A percentile compares a stretch with the other conserved stretches of the same genome.
Conservation (phyloP, 2,888 invertebrate species). For the Zelleria hepariella region DNA sequence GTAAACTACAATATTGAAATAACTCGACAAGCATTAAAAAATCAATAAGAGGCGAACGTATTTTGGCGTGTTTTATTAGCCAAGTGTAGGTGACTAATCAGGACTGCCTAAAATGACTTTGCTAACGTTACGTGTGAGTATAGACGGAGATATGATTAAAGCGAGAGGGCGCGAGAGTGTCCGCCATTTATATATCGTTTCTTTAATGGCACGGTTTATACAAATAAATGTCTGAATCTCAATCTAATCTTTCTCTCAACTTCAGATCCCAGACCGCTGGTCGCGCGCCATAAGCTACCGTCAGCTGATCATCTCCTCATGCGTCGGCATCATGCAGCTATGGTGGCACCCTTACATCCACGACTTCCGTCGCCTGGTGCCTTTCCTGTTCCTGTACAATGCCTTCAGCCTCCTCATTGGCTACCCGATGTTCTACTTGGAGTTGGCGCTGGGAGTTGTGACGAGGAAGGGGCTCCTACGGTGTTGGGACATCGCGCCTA, state of each 20-base stretch:
- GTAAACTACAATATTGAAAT: too few species aligned
- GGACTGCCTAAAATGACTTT: too few species aligned
- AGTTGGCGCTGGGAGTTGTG: slow-evolving; percentile 51
- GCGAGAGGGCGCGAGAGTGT: too few species aligned
- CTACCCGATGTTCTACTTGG: slow-evolving; percentile 55
- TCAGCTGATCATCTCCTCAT: slow-evolving; percentile 50
- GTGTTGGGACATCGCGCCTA: slow-evolving; percentile 58
- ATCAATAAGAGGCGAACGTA: too few species aligned
- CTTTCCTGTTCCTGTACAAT: slow-evolving; percentile 56
- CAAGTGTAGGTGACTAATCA: too few species aligned
- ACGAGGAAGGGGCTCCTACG: slow-evolving; percentile 53
- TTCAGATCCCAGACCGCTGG: slow-evolving; percentile 54
- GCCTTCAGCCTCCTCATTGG: slow-evolving; percentile 50
- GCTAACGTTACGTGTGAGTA: too few species aligned
- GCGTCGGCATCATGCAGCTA: slow-evolving; percentile 50
- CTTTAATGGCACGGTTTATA: background rate
- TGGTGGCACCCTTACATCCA: slow-evolving; percentile 62
- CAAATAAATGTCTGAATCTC: too few species aligned
- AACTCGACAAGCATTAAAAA: too few species aligned
- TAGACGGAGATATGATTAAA: too few species aligned
- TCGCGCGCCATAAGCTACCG: slow-evolving; percentile 58
- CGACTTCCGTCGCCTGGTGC: slow-evolving; percentile 39
- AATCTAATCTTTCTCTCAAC: too few species aligned
- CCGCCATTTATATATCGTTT: background rate
- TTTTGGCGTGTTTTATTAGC: too few species aligned